Evolutionary conservation across 2,888 invertebrate species (phyloP).

Genomic region (Amphipyra berbera): DNA sequence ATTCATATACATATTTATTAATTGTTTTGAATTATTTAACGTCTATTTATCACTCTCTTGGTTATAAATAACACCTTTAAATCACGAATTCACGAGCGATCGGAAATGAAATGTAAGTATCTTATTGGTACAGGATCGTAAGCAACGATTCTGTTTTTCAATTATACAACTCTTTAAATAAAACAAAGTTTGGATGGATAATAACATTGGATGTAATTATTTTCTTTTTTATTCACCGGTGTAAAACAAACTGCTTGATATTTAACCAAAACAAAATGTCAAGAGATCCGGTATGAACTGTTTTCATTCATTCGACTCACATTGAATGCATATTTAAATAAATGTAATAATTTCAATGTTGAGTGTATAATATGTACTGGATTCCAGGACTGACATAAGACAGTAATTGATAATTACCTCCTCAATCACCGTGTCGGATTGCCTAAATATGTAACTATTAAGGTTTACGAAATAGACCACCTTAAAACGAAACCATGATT

Average conservation of each 20-base stretch:
- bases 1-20: constrained; percentile 43
- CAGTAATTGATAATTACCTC: constrained; percentile 5
- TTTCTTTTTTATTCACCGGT: constrained; percentile 13
- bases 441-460: constrained; percentile 9
- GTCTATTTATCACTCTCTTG: constrained; percentile 16
- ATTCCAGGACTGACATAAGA: background rate
- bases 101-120: constrained; percentile 25
- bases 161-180: constrained; percentile 13
- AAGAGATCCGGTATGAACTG: constrained; percentile 11
- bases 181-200: constrained; percentile 21
- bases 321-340: constrained; percentile 9
- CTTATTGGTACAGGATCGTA: constrained; percentile 18
- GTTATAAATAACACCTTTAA: constrained; percentile 30
- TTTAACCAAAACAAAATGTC: constrained; percentile 35
- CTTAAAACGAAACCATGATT: constrained; percentile 8
- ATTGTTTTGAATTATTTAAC: constrained; percentile 37
- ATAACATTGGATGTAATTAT: constrained; percentile 15
- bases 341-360: constrained; percentile 17
- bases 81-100: constrained; percentile 8
- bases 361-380: background rate
- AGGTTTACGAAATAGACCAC: constrained; percentile 19
- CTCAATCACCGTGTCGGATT: constrained; percentile 13
- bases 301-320: constrained; percentile 18
- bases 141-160: constrained; percentile 24
- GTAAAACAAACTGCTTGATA: constrained; percentile 17